A percentile compares a stretch with the other conserved stretches of the same genome.
Conservation (phyloP, 2,113 vertebrate genomes). For the Amphilophus citrinellus region DNA sequence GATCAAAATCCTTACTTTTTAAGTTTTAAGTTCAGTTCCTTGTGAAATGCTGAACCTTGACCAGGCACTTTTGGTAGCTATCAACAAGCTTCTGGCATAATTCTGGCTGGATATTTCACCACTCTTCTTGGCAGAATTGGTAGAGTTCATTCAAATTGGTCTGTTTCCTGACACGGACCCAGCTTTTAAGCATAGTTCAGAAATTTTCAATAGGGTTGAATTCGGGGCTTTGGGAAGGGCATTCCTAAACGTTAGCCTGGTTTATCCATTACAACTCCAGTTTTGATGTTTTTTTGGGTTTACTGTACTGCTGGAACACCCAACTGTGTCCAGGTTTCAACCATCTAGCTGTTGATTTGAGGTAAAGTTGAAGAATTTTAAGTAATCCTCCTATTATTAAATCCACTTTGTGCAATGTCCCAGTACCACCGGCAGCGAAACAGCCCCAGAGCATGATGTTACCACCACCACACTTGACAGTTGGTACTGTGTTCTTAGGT, state of each 20-base stretch:
- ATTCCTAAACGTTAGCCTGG: neutral
- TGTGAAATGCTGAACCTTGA: neutral
- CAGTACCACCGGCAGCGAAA: neutral
- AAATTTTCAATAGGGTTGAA: neutral
- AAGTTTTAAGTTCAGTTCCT: neutral
- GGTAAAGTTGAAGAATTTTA: neutral
- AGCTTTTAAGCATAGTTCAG: neutral
- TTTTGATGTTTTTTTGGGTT: neutral
- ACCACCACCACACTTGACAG: neutral
- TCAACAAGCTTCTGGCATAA: neutral
- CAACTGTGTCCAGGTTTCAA: neutral
- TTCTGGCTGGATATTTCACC: neutral
- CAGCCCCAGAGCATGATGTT: neutral
- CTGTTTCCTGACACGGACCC: neutral
- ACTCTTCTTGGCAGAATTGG: neutral
- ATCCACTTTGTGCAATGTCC: neutral
- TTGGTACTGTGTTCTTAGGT: neutral
- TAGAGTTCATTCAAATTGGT: neutral
- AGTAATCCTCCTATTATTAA: neutral
- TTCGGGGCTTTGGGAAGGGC: neutral
- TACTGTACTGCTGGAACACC: neutral
- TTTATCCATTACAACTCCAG: neutral
- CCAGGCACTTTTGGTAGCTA: neutral
- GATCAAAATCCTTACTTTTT: neutral
- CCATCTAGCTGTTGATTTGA: neutral